Evolutionary conservation across 2,113 vertebrate species (phyloP).

Genomic region (Ameiurus melas): DNA sequence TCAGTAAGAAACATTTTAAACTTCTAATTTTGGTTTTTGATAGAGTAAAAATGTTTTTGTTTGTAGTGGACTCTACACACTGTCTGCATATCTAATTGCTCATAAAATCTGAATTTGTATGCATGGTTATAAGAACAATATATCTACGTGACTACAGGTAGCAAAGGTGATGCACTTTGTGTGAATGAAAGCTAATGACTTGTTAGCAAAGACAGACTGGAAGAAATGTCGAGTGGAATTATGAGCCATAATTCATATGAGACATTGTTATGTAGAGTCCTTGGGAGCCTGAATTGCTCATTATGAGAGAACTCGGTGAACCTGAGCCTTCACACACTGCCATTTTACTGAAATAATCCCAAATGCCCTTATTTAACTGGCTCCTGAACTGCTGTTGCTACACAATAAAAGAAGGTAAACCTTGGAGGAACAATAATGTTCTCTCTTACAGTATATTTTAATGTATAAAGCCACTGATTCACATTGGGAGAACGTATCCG

Average conservation of each 20-base stretch:
- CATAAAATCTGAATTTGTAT: slow-evolving; percentile 13
- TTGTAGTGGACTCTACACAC: neutral
- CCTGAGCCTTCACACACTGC: neutral
- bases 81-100: slow-evolving; percentile 2
- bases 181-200: slow-evolving; percentile 17
- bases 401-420: neutral
- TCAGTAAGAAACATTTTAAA: neutral
- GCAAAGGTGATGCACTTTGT: slow-evolving; percentile 28
- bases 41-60: neutral
- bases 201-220: slow-evolving; percentile 12
- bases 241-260: slow-evolving; percentile 14
- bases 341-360: slow-evolving; percentile 6
- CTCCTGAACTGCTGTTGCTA: too few species aligned
- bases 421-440: neutral
- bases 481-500: neutral
- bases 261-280: neutral
- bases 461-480: neutral
- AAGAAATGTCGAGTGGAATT: slow-evolving; percentile 26
- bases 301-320: slow-evolving; percentile 6
- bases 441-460: neutral
- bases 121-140: neutral
- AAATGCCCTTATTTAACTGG: neutral
- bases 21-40: neutral
- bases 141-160: slow-evolving; percentile 4
- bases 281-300: neutral